Evolutionary conservation across 2,113 vertebrate genomes (phyloP).

Genomic region (Stomatorhinus ivindoensis): DNA sequence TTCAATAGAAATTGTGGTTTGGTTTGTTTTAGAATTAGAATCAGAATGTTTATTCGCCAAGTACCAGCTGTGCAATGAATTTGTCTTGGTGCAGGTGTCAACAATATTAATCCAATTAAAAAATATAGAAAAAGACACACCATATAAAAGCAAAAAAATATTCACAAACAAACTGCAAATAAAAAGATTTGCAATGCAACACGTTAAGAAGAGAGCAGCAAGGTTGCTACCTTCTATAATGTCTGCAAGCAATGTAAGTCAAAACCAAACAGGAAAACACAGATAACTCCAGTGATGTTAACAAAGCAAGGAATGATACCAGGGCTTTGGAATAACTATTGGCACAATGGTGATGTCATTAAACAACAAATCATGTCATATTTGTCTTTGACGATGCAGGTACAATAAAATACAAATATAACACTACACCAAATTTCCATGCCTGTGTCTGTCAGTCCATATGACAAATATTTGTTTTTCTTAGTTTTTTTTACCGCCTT

Average conservation of each 20-base stretch:
- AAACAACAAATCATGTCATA: not conserved
- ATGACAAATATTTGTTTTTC: not conserved
- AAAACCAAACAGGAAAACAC: not conserved
- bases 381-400: not conserved
- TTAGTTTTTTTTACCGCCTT: not conserved
- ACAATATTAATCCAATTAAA: not conserved
- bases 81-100: not conserved
- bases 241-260: not conserved
- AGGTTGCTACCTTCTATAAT: not conserved
- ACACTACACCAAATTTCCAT: not conserved
- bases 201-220: not conserved
- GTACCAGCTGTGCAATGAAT: not conserved
- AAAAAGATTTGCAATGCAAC: not conserved
- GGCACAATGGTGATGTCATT: not conserved
- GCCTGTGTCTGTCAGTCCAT: not conserved
- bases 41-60: not conserved
- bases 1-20: not conserved
- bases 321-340: not conserved
- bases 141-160: not conserved
- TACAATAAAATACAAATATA: not conserved
- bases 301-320: not conserved
- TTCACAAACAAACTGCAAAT: not conserved
- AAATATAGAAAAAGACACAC: not conserved
- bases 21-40: not conserved
- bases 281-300: not conserved